Percentiles rank a stretch among this genome's conserved stretches.
phyloP scores from a whole-genome alignment of 2,797 vertebrate species.

The Pempheris klunzingeri region DNA sequence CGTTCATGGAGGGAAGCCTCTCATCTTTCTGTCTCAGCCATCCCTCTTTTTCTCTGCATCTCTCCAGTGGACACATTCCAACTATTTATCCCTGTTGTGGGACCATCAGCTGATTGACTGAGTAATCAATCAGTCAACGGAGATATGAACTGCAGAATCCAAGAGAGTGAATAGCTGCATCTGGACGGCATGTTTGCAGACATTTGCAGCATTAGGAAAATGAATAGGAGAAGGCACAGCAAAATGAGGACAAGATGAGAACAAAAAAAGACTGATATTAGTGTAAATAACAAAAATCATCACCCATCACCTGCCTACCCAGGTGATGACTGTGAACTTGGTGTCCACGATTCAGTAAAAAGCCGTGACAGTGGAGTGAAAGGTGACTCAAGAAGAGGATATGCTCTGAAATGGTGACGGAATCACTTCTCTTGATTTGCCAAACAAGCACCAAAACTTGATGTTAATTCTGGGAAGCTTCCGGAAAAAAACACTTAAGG shows the following conservation, averaged over 20 bases:
- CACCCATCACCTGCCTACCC: too few relatives aligned
- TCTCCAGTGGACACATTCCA: conserved; percentile 11
- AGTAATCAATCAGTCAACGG: background rate
- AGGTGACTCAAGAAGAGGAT: background rate
- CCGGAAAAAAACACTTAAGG: conserved; percentile 7
- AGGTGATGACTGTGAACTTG: too few relatives aligned
- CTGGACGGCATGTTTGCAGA: background rate
- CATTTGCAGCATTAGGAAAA: background rate
- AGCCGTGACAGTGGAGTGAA: background rate
- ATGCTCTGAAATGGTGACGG: conserved; percentile 9
- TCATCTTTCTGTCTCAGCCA: conserved; percentile 34
- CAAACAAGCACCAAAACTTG: background rate
- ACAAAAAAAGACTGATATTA: background rate
- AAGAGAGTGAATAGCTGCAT: conserved; percentile 3
- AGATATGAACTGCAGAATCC: background rate
- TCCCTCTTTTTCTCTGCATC: conserved; percentile 42
- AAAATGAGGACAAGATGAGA: conserved; percentile 12
- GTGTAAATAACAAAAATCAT: background rate
- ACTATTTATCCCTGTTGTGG: background rate
- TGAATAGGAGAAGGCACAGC: conserved; percentile 23
- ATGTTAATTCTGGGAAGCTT: background rate
- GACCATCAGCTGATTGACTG: background rate
- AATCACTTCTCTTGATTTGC: background rate
- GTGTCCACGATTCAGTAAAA: background rate
- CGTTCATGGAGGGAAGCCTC: conserved; percentile 71